Evolutionary conservation across 2,888 invertebrate species (phyloP).

Genomic region (Ligdia adustata): DNA sequence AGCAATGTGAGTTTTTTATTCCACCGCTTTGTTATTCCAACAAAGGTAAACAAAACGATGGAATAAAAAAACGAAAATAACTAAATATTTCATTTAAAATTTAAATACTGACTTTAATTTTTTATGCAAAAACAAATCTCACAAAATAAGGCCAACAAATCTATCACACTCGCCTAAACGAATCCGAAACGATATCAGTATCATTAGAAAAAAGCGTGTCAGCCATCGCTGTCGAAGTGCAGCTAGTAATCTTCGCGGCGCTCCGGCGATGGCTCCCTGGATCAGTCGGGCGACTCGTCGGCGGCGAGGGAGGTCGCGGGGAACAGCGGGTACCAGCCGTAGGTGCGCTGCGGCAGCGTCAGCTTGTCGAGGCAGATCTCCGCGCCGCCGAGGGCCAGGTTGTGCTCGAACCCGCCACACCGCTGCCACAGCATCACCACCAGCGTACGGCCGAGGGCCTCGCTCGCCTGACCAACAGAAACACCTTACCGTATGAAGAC

Average conservation of each 20-base stretch:
- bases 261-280: slow-evolving; percentile 82
- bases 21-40: no score
- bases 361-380: slow-evolving; percentile 93
- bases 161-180: slow-evolving; percentile 8
- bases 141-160: no score
- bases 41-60: no score
- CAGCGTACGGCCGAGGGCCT: slow-evolving; percentile 91
- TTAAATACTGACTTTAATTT: no score
- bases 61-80: no score
- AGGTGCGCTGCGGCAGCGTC: slow-evolving; percentile 90
- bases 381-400: slow-evolving; percentile 90
- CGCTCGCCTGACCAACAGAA: slow-evolving; percentile 82
- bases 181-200: slow-evolving; percentile 31
- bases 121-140: no score
- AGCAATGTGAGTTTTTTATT: no score
- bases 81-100: no score
- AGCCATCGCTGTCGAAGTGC: slow-evolving; percentile 62
- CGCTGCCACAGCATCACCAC: slow-evolving; percentile 97
- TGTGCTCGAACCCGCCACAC: slow-evolving; percentile 94
- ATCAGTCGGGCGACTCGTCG: slow-evolving; percentile 83
- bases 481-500: no score
- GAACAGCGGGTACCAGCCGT: slow-evolving; percentile 96
- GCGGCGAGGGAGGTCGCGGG: slow-evolving; percentile 92
- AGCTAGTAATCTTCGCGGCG: slow-evolving; percentile 66
- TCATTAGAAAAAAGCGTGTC: slow-evolving; percentile 20